phyloP scores from a whole-genome alignment of 2,113 vertebrate genomes.

The Anhinga rufa region DNA sequence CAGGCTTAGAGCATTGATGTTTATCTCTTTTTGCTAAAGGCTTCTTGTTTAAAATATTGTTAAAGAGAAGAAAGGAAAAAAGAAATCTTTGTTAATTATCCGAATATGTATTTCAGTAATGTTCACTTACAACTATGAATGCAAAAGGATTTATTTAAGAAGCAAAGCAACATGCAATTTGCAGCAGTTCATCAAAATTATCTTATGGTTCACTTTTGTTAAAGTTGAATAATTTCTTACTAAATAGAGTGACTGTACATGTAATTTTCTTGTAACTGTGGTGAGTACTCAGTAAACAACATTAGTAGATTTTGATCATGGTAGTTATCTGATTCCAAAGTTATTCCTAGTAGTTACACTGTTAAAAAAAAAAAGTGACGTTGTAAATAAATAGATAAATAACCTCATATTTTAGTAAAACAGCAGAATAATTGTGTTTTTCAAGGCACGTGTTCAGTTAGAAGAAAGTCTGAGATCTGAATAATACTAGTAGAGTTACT shows the following conservation, averaged over 20 bases:
- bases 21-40: not conserved
- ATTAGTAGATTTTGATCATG: not conserved
- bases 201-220: slow-evolving; percentile 24
- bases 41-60: not conserved
- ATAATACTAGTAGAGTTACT: not conserved
- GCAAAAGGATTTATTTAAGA: slow-evolving; percentile 58
- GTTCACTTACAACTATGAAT: slow-evolving; percentile 11
- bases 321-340: too few relatives aligned
- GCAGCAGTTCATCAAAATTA: slow-evolving; percentile 28
- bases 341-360: not conserved
- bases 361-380: not conserved
- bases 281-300: not conserved
- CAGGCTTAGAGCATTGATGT: not conserved
- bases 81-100: slow-evolving; percentile 38
- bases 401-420: not conserved
- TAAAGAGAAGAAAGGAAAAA: not conserved
- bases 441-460: not conserved
- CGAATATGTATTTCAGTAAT: slow-evolving; percentile 29
- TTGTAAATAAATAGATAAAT: not conserved
- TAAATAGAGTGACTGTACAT: not conserved
- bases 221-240: slow-evolving; percentile 24
- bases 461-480: not conserved
- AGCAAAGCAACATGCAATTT: slow-evolving; percentile 35
- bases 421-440: not conserved
- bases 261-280: not conserved